Base-by-base conservation (phyloP, 1,140 invertebrate genomes). In the Musca domestica region DNA sequence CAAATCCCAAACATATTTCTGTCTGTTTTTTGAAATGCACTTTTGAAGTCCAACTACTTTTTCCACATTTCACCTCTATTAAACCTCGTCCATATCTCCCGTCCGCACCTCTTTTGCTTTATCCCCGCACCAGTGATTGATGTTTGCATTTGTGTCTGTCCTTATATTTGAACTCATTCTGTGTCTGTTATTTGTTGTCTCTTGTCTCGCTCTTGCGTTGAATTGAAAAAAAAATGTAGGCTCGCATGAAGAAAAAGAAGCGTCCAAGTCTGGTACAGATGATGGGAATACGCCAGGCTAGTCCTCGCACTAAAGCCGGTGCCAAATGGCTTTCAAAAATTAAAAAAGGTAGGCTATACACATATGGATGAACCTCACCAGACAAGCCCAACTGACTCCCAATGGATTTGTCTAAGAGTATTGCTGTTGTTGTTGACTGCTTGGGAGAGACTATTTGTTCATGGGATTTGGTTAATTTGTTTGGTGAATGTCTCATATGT, bases 301-400 rank as follows among this genome's bases (percentile, higher is more conserved):
- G 91, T 72, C 90, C 92, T 6, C 85, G 91, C 51, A 90, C 91
- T 0, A 93, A 92, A 81, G 91, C 92, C 77, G 92, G 91, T 4
- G 90, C 91, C 52, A 93, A 93, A 75, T 94, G 92, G 92, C 81
- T 94, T 67, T 89, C 91, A 6, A 93, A 93, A 82, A 90, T 93
- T 66, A 92, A 92, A 76, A 91, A 92, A 80, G 89, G 88, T 72
- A 76, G 54, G 70, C 68, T 77, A 74, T 74, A 72, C 76, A 76
- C 76, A 77, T 80, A 76, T 79, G 75, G 72, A 73, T 74, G 71
- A 71, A 70, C 67, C 58, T 71, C 74, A 73, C 34, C 67, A 41
- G 34, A 9, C 34, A 41, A 41, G 12, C 27, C 6, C 12, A 12
- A 12, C 2, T 2, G 5, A 41, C 6, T 41, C 10, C 34, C 34